Evolutionary conservation across 2,888 invertebrate genomes (phyloP), one percentile per base, ranked within the genome.

Genomic region (Hedya salicella): DNA sequence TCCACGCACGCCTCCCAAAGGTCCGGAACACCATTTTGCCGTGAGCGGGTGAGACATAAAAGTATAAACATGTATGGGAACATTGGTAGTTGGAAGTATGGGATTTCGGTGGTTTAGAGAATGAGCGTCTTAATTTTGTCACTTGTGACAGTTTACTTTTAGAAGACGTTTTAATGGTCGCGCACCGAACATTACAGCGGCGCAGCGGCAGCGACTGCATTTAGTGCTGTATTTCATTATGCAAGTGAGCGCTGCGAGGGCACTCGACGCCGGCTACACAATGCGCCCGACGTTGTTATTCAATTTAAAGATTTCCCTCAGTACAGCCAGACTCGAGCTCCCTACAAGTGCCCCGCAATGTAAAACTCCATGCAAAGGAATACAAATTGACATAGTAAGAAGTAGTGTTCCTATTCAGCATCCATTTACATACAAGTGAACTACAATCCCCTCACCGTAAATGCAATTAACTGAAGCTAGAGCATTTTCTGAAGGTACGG

Each of bases 261-360:
- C 54, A 6, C 66, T 66, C 61, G 16, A 48, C 52, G 40, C 44
- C 65, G 53, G 54, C 66, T 54, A 48, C 66, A 60, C 61, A 60
- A 70, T 63, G 62, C 62, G 50, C 69, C 60, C 21, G 62, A 40
- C 60, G 54, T 62, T 67, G 68, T 63, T 66, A 70, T 75, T 75
- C 74, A 75, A 76, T 76, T 73, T 70, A 60, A 73, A 71, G 69
- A 73, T 73, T 75, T 76, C 70, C 75, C 74, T 76, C 54, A 61
- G 40, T 25, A 59, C 57, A 48, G 19, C 39, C 59, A 46, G 46
- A 16, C 40, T 64, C 60, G 39, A 48, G 40, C 25, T 21, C 54
- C 25, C 53, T 6, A 40, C 66, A 54, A 66, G 61, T 66, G 48
- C 61, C 44, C 39, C 25, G 49, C 60, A 49, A 49, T 36, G 53